Conservation (phyloP, 2,888 invertebrate genomes). For the Lepidochitona cinerea region DNA sequence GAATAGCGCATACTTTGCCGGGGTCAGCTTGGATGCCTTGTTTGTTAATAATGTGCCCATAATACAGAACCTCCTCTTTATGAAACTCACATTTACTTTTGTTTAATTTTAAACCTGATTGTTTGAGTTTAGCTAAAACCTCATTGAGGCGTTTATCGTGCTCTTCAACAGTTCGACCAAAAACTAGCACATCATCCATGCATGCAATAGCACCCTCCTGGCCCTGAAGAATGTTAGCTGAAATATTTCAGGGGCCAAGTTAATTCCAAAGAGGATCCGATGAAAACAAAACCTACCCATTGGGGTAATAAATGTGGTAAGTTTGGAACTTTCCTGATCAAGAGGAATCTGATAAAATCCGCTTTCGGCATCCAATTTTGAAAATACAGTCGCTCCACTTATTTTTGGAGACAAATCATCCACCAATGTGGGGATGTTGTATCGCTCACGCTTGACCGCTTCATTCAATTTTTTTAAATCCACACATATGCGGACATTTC, state of each 20-base stretch:
- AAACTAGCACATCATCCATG: neutral
- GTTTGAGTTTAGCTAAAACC: neutral
- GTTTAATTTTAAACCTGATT: neutral
- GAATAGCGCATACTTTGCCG: neutral
- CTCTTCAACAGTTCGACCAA: neutral
- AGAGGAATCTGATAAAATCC: conserved; percentile 28
- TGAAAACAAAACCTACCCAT: conserved; percentile 23
- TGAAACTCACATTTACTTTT: neutral
- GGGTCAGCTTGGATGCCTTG: neutral
- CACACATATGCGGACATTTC: conserved; percentile 26
- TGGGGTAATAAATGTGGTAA: conserved; percentile 28
- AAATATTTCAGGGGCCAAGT: neutral
- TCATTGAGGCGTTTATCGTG: neutral
- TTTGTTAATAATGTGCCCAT: neutral
- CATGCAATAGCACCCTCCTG: neutral
- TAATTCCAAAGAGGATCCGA: neutral
- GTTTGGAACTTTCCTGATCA: conserved; percentile 10
- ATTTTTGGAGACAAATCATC: conserved; percentile 25
- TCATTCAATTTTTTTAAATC: conserved; percentile 23
- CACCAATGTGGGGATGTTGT: conserved; percentile 20
- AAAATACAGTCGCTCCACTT: conserved; percentile 17
- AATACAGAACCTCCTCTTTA: neutral
- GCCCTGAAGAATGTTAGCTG: neutral
- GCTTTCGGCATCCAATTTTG: conserved; percentile 22
- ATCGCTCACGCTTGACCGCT: conserved; percentile 25